A percentile compares a stretch with the other conserved stretches of the same genome.
Conservation (phyloP, 2,888 invertebrate species). For the Rhingia rostrata region DNA sequence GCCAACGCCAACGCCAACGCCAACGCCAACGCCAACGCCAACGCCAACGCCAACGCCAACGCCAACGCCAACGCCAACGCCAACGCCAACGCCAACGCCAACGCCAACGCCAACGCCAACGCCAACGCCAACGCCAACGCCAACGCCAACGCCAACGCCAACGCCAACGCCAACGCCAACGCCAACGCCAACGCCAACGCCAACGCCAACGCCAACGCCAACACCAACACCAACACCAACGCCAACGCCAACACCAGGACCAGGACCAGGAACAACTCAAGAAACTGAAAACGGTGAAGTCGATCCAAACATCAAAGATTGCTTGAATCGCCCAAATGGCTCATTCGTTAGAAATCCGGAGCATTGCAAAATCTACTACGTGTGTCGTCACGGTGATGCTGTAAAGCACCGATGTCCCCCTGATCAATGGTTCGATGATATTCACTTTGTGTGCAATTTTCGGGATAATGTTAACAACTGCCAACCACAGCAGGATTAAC, state of each 20-base stretch:
- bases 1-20: background rate
- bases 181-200: no score
- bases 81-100: constrained; percentile 2
- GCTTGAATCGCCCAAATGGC: background rate
- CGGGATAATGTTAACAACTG: background rate
- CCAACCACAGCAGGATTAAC: background rate
- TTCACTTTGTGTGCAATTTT: constrained; percentile 60
- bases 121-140: constrained; percentile 1
- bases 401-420: constrained; percentile 39
- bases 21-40: background rate
- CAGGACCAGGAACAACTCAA: background rate
- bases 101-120: constrained; percentile 17
- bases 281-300: background rate
- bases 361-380: constrained; percentile 43
- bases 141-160: constrained; percentile 3
- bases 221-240: background rate
- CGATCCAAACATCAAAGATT: background rate
- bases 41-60: background rate
- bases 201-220: background rate
- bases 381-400: constrained; percentile 44
- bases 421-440: constrained; percentile 61
- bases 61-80: background rate
- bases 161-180: no score
- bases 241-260: background rate
- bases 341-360: constrained; percentile 1